Conservation (phyloP, 1,140 invertebrate species). For the Anastrepha obliqua region DNA sequence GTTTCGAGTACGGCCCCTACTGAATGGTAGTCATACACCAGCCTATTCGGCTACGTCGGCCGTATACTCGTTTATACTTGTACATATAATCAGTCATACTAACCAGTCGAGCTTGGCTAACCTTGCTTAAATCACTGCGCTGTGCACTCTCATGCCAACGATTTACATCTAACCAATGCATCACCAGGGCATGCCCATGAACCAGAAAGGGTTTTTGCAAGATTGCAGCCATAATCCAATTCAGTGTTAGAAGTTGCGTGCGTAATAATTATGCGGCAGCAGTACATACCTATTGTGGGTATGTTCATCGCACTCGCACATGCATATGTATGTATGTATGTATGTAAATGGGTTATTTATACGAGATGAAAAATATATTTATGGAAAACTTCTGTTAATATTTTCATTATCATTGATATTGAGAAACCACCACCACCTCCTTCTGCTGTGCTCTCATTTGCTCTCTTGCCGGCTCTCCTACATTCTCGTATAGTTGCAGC, state of each 20-base stretch:
- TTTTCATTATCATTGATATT: neutral
- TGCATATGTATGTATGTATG: no score
- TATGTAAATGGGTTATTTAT: no score
- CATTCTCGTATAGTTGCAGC: neutral
- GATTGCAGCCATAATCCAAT: slow-evolving; percentile 1
- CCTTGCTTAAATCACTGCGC: slow-evolving; percentile 12
- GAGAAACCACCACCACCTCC: neutral
- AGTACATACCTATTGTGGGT: neutral
- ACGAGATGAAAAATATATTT: no score
- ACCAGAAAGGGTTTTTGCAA: neutral
- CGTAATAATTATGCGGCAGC: slow-evolving; percentile 17
- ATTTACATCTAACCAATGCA: neutral
- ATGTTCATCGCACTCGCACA: no score
- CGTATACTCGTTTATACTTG: no score
- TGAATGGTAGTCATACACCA: no score
- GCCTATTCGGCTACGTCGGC: no score
- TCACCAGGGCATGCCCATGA: neutral
- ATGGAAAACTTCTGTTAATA: neutral
- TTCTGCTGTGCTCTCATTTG: neutral
- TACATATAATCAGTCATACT: neutral
- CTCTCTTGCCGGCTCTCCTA: slow-evolving; percentile 1
- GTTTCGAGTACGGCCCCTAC: no score
- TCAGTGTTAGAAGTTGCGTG: slow-evolving; percentile 7
- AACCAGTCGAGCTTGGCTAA: neutral
- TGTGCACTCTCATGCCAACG: neutral